Conservation (phyloP, 23 tunicate genomes). For the Diplosoma virens region DNA sequence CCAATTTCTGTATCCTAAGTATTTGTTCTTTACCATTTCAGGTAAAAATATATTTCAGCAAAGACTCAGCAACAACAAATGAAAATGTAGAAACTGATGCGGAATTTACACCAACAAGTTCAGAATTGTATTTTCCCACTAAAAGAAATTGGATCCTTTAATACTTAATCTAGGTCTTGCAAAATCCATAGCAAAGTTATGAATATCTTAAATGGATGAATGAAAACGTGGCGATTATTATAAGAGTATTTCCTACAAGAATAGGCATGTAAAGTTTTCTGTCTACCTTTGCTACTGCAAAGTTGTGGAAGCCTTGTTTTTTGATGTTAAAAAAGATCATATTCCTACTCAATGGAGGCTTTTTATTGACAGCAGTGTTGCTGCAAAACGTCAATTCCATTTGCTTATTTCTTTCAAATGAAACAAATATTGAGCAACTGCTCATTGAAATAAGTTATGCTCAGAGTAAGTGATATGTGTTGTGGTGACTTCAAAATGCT, state of each 20-base stretch:
- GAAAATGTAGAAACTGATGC: neutral
- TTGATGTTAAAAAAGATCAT: too few species aligned
- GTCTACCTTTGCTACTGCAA: neutral
- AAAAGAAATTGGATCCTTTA: neutral
- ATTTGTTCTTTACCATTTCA: too few species aligned
- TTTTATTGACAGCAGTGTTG: neutral
- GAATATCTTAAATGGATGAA: too few species aligned
- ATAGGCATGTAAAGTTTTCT: neutral
- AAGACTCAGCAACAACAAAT: neutral
- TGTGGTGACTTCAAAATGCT: too few species aligned
- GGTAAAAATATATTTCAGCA: too few species aligned
- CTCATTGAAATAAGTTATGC: neutral
- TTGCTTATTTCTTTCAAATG: neutral
- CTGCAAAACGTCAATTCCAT: neutral
- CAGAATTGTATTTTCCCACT: neutral
- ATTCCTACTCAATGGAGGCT: neutral
- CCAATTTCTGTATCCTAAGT: too few species aligned
- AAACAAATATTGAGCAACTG: neutral
- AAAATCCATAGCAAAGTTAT: too few species aligned
- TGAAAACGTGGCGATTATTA: neutral
- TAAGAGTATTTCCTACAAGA: neutral
- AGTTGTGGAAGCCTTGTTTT: neutral
- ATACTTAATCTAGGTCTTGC: neutral
- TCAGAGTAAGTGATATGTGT: neutral
- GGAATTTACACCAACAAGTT: neutral